phyloP scores from a whole-genome alignment of 2,797 vertebrate species.

The Gymnoscopelus microlampas region DNA sequence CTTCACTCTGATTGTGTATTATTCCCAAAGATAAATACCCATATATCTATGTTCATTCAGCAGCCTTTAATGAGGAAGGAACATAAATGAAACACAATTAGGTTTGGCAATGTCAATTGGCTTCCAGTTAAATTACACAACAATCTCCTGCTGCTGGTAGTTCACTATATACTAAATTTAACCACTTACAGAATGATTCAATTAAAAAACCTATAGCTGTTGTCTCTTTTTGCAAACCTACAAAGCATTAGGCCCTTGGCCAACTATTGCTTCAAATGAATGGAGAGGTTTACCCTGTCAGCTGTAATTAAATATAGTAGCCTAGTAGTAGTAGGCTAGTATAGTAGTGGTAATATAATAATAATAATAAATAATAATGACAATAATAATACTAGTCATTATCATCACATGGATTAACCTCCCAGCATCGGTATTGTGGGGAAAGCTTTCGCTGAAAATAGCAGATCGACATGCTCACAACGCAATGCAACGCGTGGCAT shows the following conservation, averaged over 20 bases:
- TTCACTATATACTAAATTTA: slow-evolving; percentile 26
- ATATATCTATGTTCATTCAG: slow-evolving; percentile 11
- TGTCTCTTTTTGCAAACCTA: slow-evolving; percentile 8
- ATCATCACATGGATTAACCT: not conserved
- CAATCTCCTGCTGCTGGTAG: slow-evolving; percentile 26
- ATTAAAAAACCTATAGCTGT: slow-evolving; percentile 30
- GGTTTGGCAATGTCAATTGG: slow-evolving; percentile 30
- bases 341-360: no score
- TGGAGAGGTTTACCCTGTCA: not conserved
- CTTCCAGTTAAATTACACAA: slow-evolving; percentile 34
- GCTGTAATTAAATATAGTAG: not conserved
- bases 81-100: slow-evolving; percentile 8
- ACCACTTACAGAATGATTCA: slow-evolving; percentile 5
- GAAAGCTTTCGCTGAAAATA: no score
- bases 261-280: slow-evolving; percentile 13
- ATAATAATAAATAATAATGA: no score
- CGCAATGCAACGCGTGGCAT: no score
- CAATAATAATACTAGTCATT: no score
- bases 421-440: no score
- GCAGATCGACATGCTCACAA: no score
- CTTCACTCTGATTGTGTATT: slow-evolving; percentile 4
- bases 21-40: slow-evolving; percentile 8
- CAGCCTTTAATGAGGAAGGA: slow-evolving; percentile 31
- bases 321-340: no score
- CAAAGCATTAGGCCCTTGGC: slow-evolving; percentile 5